A percentile compares a stretch with the other conserved stretches of the same genome.
phyloP scores from a whole-genome alignment of 2,888 invertebrate species.

The Tipula helvola region DNA sequence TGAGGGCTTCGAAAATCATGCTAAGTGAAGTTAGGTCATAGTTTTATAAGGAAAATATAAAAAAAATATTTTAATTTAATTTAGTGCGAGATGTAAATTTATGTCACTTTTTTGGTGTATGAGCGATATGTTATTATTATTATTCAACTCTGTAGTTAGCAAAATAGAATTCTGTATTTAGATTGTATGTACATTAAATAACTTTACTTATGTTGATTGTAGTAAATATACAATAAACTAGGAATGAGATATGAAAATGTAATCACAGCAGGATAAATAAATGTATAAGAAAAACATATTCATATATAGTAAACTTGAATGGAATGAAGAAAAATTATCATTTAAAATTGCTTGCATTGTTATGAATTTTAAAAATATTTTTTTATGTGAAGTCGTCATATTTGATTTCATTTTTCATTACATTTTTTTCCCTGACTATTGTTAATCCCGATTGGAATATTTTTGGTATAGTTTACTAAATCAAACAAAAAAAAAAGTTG shows the following conservation, averaged over 20 bases:
- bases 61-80: too few species aligned
- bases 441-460: background rate
- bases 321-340: background rate
- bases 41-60: too few species aligned
- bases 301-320: background rate
- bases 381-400: background rate
- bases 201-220: background rate
- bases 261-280: background rate
- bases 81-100: too few species aligned
- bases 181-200: background rate
- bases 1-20: too few species aligned
- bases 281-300: background rate
- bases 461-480: background rate
- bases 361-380: background rate
- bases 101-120: too few species aligned
- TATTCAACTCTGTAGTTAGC: background rate
- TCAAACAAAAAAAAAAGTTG: background rate
- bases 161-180: background rate
- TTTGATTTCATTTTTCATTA: background rate
- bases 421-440: background rate
- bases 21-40: too few species aligned
- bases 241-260: background rate
- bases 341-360: background rate
- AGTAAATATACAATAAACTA: background rate
- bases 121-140: too few species aligned